phyloP scores from a whole-genome alignment of 2,113 vertebrate genomes.

The Clarias batrachus region DNA sequence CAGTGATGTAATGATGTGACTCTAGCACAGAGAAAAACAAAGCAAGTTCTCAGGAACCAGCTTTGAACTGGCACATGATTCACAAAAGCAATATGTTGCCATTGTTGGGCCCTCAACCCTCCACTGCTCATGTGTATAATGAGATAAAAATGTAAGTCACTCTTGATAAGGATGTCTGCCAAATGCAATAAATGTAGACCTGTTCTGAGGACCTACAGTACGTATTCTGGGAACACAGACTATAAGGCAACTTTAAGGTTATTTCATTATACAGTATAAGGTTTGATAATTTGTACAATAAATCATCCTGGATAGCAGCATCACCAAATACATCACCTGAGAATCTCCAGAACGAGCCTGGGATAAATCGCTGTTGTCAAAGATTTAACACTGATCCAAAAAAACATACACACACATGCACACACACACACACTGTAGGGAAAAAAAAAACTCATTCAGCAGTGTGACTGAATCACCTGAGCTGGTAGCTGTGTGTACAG shows the following conservation, averaged over 20 bases:
- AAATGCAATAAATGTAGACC: too few relatives aligned
- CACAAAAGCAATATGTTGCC: too few relatives aligned
- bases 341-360: neutral
- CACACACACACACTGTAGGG: neutral
- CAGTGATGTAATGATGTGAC: too few relatives aligned
- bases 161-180: too few relatives aligned
- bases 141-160: too few relatives aligned
- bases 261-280: neutral
- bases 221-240: neutral
- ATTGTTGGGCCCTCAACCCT: too few relatives aligned
- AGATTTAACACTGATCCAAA: neutral
- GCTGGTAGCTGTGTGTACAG: constrained; percentile 8
- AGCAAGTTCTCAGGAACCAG: too few relatives aligned
- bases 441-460: neutral
- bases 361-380: neutral
- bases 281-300: neutral
- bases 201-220: too few relatives aligned
- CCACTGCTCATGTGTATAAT: too few relatives aligned
- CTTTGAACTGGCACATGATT: too few relatives aligned
- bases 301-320: neutral
- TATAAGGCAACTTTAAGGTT: neutral
- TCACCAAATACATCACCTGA: neutral
- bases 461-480: constrained; percentile 7
- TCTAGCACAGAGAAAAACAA: too few relatives aligned
- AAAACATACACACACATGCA: neutral